Evolutionary conservation across 2,888 invertebrate genomes (phyloP).

Genomic region (Acanthoscelides obtectus): DNA sequence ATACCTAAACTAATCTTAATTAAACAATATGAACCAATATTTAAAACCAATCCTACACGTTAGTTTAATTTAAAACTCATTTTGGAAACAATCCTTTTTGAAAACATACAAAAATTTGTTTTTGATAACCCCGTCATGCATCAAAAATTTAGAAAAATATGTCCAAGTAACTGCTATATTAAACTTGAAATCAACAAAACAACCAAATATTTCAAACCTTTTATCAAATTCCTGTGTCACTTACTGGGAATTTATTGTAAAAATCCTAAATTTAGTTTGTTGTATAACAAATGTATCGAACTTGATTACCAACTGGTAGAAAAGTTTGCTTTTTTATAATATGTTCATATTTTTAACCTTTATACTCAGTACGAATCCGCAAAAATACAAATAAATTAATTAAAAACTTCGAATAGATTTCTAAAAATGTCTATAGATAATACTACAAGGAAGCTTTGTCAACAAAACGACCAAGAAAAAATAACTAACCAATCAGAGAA

Average conservation of each 20-base stretch:
- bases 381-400: background rate
- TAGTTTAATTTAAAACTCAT: too few species aligned
- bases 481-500: background rate
- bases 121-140: background rate
- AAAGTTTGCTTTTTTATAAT: background rate
- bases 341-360: background rate
- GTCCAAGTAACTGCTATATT: constrained; percentile 12
- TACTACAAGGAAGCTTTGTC: background rate
- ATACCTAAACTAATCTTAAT: too few species aligned
- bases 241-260: background rate
- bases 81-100: background rate
- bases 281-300: background rate
- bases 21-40: too few species aligned
- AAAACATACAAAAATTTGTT: background rate
- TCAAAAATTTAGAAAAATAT: constrained; percentile 21
- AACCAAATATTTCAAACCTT: background rate
- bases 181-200: background rate
- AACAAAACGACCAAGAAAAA: background rate
- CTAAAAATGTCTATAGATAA: background rate
- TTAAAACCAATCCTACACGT: too few species aligned
- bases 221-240: background rate
- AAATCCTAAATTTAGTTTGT: background rate
- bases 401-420: background rate
- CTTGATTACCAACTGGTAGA: background rate
- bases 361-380: background rate